phyloP scores from a whole-genome alignment of 1,140 invertebrate species.

The Drosophila repleta region DNA sequence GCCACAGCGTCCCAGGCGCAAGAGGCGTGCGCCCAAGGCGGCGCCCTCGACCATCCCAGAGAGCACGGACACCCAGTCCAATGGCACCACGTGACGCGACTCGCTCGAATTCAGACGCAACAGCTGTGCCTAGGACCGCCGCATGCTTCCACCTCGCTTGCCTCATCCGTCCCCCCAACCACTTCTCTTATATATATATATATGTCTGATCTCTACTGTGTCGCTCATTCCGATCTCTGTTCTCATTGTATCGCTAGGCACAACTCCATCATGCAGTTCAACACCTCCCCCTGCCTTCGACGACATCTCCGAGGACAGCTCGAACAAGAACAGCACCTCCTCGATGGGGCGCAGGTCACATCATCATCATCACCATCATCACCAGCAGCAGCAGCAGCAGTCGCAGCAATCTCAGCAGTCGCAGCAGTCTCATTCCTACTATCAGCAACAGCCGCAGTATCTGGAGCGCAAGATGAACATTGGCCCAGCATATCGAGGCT shows the following conservation, averaged over 20 bases:
- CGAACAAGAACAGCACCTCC: conserved; percentile 84
- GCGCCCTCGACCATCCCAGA: conserved; percentile 72
- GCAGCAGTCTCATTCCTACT: conserved; percentile 78
- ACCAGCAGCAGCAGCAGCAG: conserved; percentile 84
- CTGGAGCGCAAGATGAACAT: conserved; percentile 82
- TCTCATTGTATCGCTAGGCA: conserved; percentile 84
- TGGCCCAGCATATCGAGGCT: conserved; percentile 83
- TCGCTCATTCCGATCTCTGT: conserved; percentile 49
- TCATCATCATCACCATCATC: conserved; percentile 82
- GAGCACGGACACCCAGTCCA: conserved; percentile 54
- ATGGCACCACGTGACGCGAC: conserved; percentile 3
- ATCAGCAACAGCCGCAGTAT: conserved; percentile 83
- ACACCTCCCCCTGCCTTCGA: conserved; percentile 95
- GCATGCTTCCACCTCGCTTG: conserved; percentile 33
- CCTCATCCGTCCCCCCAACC: not conserved
- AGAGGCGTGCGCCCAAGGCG: conserved; percentile 56
- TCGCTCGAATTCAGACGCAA: conserved; percentile 43
- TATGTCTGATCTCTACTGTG: not conserved
- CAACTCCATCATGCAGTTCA: conserved; percentile 88
- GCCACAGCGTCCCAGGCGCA: conserved; percentile 34
- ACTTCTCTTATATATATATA: not conserved
- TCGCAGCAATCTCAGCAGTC: conserved; percentile 83
- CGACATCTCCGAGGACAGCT: conserved; percentile 88
- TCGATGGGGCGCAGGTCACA: conserved; percentile 83
- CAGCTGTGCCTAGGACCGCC: conserved; percentile 38